These are phyloP conservation scores for Thereva nobilitata DNA, from an alignment of 2,888 invertebrate genomes.

Conservation along the genomic window DNA sequence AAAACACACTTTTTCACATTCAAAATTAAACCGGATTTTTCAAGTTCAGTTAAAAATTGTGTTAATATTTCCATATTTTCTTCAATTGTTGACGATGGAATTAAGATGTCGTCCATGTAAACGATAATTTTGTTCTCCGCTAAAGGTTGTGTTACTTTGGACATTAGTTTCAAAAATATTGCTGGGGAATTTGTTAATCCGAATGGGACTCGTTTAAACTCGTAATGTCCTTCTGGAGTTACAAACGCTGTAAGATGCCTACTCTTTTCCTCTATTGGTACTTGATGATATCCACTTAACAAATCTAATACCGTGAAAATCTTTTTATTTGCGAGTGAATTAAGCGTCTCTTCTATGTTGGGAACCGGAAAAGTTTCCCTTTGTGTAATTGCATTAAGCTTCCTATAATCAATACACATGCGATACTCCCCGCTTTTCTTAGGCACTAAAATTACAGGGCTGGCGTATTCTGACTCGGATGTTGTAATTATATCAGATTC, in stretches of 20 bases:
- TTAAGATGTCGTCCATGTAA: constrained; percentile 19
- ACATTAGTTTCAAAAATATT: constrained; percentile 39
- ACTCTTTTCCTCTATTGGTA: constrained; percentile 9
- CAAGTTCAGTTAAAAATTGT: constrained; percentile 8
- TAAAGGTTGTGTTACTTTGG: constrained; percentile 4
- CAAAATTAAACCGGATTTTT: not conserved
- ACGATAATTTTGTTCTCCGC: not conserved
- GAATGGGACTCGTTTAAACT: constrained; percentile 47
- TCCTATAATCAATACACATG: constrained; percentile 47
- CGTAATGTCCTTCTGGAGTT: constrained; percentile 47
- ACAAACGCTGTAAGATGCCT: constrained; percentile 44
- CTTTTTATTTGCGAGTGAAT: constrained; percentile 3
- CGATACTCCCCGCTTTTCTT: constrained; percentile 47
- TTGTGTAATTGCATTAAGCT: constrained; percentile 45
- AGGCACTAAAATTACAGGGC: constrained; percentile 47
- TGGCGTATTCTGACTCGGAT: constrained; percentile 47
- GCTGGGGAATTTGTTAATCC: constrained; percentile 46
- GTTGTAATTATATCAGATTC: constrained; percentile 47
- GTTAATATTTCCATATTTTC: constrained; percentile 9
- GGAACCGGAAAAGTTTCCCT: constrained; percentile 44
- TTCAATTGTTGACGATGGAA: not conserved
- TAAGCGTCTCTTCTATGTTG: constrained; percentile 44
- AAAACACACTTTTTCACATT: constrained; percentile 12
- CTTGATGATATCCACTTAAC: constrained; percentile 37
- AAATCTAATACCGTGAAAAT: constrained; percentile 35